Evolutionary conservation across 1,140 invertebrate genomes (phyloP).

Genomic region (Zaprionus gabonicus): DNA sequence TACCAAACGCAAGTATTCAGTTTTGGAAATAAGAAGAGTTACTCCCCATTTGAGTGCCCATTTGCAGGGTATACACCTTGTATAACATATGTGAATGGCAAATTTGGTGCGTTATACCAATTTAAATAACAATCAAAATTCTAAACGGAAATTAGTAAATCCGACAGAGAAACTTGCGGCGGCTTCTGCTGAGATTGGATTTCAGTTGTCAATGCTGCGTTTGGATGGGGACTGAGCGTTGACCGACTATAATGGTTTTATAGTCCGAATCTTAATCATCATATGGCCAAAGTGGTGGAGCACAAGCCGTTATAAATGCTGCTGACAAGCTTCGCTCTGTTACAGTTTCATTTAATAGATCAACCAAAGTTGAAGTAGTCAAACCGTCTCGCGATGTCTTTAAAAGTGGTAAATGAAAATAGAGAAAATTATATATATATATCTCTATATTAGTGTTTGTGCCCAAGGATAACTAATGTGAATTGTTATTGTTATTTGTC

Average conservation of each 20-base stretch:
- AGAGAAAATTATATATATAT: neutral
- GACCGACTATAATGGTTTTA: constrained; percentile 61
- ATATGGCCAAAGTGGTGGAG: constrained; percentile 39
- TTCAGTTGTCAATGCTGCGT: constrained; percentile 36
- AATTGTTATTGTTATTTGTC: constrained; percentile 4
- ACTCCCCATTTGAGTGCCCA: neutral
- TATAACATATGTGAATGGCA: constrained; percentile 20
- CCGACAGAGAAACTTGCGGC: constrained; percentile 28
- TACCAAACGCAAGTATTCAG: too few relatives aligned
- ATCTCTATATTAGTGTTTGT: neutral
- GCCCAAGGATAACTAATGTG: constrained; percentile 11
- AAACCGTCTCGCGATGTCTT: constrained; percentile 49
- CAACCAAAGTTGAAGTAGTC: constrained; percentile 44
- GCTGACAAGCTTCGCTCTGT: constrained; percentile 42
- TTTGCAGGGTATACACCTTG: constrained; percentile 9
- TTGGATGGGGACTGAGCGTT: constrained; percentile 1
- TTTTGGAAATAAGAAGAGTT: neutral
- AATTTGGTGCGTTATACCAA: constrained; percentile 40
- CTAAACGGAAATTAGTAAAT: constrained; percentile 75
- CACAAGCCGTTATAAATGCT: constrained; percentile 58
- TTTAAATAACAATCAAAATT: constrained; percentile 78
- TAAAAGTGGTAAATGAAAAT: constrained; percentile 62
- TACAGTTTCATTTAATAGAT: constrained; percentile 68
- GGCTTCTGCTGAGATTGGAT: constrained; percentile 33
- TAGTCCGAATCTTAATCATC: constrained; percentile 56